Conservation (phyloP, 1,140 invertebrate genomes). For the Drosophila azteca region DNA sequence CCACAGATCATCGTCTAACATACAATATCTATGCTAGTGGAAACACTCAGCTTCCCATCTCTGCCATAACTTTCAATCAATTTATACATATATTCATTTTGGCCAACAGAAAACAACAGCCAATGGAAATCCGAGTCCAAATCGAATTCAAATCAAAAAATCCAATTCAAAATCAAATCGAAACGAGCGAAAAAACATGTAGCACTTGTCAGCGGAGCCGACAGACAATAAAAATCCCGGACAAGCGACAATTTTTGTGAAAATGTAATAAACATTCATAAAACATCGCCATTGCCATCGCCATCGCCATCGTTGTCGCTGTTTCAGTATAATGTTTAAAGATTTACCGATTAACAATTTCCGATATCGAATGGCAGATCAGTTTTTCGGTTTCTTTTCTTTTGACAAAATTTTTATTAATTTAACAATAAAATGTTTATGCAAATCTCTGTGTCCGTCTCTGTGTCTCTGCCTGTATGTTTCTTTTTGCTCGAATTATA, state of each 20-base stretch:
- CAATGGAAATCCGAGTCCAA: constrained; percentile 14
- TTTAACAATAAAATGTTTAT: constrained; percentile 81
- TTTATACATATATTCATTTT: constrained; percentile 65
- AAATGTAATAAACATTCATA: constrained; percentile 76
- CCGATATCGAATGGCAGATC: constrained; percentile 20
- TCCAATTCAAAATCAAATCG: constrained; percentile 35
- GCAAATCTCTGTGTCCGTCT: constrained; percentile 53
- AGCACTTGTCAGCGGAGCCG: constrained; percentile 75
- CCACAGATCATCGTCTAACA: constrained; percentile 5
- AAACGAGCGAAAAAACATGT: constrained; percentile 78
- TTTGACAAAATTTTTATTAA: constrained; percentile 74
- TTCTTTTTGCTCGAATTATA: constrained; percentile 66
- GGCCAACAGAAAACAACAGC: constrained; percentile 23
- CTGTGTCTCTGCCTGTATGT: background rate
- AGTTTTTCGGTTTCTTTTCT: constrained; percentile 39
- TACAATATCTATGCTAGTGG: constrained; percentile 3
- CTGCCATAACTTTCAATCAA: constrained; percentile 74
- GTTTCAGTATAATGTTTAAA: constrained; percentile 14
- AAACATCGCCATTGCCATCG: constrained; percentile 42
- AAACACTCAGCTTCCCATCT: constrained; percentile 20
- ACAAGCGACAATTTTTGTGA: constrained; percentile 60
- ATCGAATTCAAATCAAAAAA: background rate
- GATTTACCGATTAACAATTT: constrained; percentile 28
- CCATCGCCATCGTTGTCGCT: constrained; percentile 28
- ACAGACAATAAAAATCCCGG: constrained; percentile 67